These are phyloP conservation scores for Acomys russatus DNA, from an alignment of 2,797 vertebrate species.

Conservation along the genomic window DNA sequence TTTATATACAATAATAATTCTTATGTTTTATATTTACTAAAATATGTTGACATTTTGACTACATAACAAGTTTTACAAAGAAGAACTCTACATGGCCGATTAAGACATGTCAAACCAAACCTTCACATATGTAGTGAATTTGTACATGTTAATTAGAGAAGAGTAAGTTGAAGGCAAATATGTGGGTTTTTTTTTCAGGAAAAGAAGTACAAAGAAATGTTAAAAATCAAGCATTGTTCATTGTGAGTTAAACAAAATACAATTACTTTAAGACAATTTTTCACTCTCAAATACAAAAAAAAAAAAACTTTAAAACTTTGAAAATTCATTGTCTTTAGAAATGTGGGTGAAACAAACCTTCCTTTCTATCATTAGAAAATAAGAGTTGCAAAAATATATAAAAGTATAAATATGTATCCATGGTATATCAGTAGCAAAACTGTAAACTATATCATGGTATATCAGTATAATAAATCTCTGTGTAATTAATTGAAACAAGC, in stretches of 20 bases:
- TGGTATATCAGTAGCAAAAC: neutral
- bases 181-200: neutral
- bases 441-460: neutral
- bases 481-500: neutral
- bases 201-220: neutral
- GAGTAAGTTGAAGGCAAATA: neutral
- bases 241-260: neutral
- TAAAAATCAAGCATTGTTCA: neutral
- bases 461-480: neutral
- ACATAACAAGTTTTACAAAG: neutral
- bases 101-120: neutral
- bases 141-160: neutral
- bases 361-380: neutral
- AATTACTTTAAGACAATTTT: neutral
- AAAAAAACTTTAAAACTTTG: neutral
- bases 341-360: neutral
- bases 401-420: neutral
- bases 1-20: neutral
- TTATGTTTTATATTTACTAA: neutral
- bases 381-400: no score
- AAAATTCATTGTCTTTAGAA: neutral
- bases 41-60: conserved; percentile 15
- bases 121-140: conserved; percentile 20
- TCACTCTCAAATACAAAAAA: neutral
- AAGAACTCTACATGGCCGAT: neutral